phyloP scores from a whole-genome alignment of 2,113 vertebrate genomes.

The Microcebus jonahi region DNA sequence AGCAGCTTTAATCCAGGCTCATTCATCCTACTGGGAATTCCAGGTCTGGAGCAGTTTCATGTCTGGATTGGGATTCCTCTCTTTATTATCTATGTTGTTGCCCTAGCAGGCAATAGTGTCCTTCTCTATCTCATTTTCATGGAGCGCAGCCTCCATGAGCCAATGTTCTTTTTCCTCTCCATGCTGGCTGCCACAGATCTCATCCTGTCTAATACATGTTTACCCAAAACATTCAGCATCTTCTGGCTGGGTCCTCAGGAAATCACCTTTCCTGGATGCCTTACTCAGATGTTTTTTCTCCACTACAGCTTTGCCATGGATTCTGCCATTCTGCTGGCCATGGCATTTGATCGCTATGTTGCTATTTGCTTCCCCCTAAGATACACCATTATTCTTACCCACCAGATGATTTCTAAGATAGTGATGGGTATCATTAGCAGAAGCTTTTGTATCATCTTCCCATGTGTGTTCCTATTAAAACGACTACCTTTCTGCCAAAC shows the following conservation, averaged over 20 bases:
- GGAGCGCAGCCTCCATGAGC: slow-evolving; percentile 38
- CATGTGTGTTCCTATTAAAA: slow-evolving; percentile 53
- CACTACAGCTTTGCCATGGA: slow-evolving; percentile 63
- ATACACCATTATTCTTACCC: slow-evolving; percentile 44
- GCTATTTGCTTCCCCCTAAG: slow-evolving; percentile 61
- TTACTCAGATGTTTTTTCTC: slow-evolving; percentile 74
- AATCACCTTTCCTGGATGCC: slow-evolving; percentile 67
- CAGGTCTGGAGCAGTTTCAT: neutral
- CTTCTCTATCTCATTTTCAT: slow-evolving; percentile 28
- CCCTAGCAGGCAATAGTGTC: neutral
- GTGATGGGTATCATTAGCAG: slow-evolving; percentile 3
- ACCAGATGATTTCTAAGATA: slow-evolving; percentile 1
- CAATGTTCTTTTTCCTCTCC: slow-evolving; percentile 59
- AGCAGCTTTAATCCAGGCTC: neutral
- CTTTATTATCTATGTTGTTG: slow-evolving; percentile 4
- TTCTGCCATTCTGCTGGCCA: slow-evolving; percentile 65
- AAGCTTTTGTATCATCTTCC: slow-evolving; percentile 56
- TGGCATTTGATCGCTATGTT: slow-evolving; percentile 72
- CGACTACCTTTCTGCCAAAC: slow-evolving; percentile 52
- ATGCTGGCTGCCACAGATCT: slow-evolving; percentile 48
- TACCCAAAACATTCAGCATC: slow-evolving; percentile 51
- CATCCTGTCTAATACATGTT: slow-evolving; percentile 33
- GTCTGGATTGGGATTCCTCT: slow-evolving; percentile 41
- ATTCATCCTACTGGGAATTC: slow-evolving; percentile 58
- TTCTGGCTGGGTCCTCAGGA: slow-evolving; percentile 56